Evolutionary conservation across 1,140 invertebrate species (phyloP), one percentile per base, ranked within the genome.

Genomic region (Drosophila lacertosa): DNA sequence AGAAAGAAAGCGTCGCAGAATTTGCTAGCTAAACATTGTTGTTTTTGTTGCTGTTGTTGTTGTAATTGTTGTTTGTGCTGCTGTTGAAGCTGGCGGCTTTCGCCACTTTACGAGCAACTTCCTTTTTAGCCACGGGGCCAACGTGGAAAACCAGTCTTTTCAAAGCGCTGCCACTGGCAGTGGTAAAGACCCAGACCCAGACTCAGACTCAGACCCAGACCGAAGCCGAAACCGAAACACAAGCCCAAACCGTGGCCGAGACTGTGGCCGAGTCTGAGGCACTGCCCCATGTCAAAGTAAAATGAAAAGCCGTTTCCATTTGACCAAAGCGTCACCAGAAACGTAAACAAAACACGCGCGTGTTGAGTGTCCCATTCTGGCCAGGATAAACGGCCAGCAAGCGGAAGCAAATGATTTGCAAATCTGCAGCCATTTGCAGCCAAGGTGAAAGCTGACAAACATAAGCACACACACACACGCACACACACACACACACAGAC

Each of bases 21-120:
- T 60, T 67, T 60, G 69, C 48, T 59, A 67, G 66, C 55, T n/a
- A 45, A 35, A 48, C 33, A 55, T 55, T 16, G 16, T 35, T 78
- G 51, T 57, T 64, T 20, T 11, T 50, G 39, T 58, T 57, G 51
- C 55, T 58, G 42, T 69, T 58, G 50, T 32, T 47, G 75, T 73
- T 69, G 54, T 58, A 70, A 22, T 39, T 57, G 66, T 45, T 10
- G 10, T 39, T 66, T 24, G 47, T 50, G 53, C 37, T 51, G 53
- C 18, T 48, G 45, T 13, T 51, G 44, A 50, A 66, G 55, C 50
- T 62, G 64, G 77, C 60, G 74, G 81, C 81, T 84, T 84, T 84
- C 81, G 81, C 81, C 81, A 86, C 81, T 86, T 81, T 76, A 86
- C 77, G 77, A 86, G 81, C 81, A 86, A 83, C 78, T 84, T 83